phyloP scores from a whole-genome alignment of 2,797 vertebrate species.

The Pteropus rufus region DNA sequence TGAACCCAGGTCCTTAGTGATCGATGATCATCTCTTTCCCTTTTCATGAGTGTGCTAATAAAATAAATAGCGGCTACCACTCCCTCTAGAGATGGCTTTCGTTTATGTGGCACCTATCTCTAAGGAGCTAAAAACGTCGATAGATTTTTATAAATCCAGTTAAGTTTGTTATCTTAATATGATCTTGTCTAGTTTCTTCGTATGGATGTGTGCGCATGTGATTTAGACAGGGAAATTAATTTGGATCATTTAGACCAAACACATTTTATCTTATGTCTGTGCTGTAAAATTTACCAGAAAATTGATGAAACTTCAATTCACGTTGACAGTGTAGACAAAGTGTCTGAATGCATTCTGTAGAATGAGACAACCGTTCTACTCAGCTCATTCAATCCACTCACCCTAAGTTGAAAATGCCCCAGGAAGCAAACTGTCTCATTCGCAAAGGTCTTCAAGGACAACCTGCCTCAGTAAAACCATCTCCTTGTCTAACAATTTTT shows the following conservation, averaged over 20 bases:
- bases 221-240: slow-evolving; percentile 47
- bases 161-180: slow-evolving; percentile 61
- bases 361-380: not conserved
- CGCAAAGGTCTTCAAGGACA: slow-evolving; percentile 67
- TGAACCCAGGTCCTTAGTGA: not conserved
- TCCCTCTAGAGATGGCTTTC: not conserved
- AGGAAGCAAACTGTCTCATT: slow-evolving; percentile 20
- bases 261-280: slow-evolving; percentile 4
- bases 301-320: not conserved
- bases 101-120: not conserved
- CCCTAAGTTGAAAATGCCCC: not conserved
- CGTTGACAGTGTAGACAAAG: not conserved
- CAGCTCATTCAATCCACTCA: not conserved
- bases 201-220: not conserved
- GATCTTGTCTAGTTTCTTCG: slow-evolving; percentile 48
- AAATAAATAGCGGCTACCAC: not conserved
- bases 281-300: not conserved
- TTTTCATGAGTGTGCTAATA: not conserved
- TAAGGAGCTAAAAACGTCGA: not conserved
- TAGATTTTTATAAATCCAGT: slow-evolving; percentile 63
- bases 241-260: slow-evolving; percentile 45
- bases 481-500: slow-evolving; percentile 48
- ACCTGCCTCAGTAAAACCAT: not conserved
- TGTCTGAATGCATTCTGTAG: not conserved
- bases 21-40: fast-evolving